Base-by-base conservation (phyloP, 2,113 vertebrate species). In the Urocynchramus pylzowi region DNA sequence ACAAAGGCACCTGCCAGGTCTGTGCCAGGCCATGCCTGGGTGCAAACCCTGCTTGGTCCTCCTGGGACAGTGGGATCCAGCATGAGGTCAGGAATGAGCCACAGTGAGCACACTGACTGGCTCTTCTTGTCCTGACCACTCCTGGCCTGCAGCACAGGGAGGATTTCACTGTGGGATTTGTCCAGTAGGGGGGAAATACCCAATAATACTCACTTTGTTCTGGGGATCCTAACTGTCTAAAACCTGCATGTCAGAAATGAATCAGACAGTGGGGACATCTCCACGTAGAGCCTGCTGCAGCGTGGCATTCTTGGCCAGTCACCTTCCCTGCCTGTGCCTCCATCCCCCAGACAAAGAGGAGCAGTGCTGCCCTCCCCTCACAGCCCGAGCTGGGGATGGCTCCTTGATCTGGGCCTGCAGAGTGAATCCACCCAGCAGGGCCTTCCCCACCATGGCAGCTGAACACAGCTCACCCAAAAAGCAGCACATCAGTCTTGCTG, bases 241-340 rank as follows among this genome's bases (percentile, higher is more conserved):
- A 82, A 67, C 6, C 20, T 57, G 9, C 13, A 0, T 11, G 14
- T 75, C 53, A 89, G 56, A 70, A 47, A 23, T 14, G 0, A 81
- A 78, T 47, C 24, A 33, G 42, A 9, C 9, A 13, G 21, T 24
- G 24, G 42, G 42, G 20, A 26, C 56, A 50, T 33, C 30, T 64
- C 65, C 79, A 49, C 0, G 0, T 4, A 30, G 60, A 27, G 23
- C 26, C 22, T 0, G 0, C 8, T 52, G 35, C 37, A 60, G 67
- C 35, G 30, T 21, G 67, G 26, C 30, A 33, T 31, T 82, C 65
- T 47, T 82, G 47, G 33, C 26, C 45, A 53, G 35, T 22, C 39
- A 21, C 67, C 33, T 68, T 15, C 23, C 16, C 23, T 75, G 53
- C 35, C 44, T 4, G 3, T 15, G 6, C 10, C 37, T 74, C 35